A percentile compares a stretch with the other conserved stretches of the same genome.
Evolutionary conservation across 2,888 invertebrate species (phyloP).

Genomic region (Lepidocyrtinus sp.): DNA sequence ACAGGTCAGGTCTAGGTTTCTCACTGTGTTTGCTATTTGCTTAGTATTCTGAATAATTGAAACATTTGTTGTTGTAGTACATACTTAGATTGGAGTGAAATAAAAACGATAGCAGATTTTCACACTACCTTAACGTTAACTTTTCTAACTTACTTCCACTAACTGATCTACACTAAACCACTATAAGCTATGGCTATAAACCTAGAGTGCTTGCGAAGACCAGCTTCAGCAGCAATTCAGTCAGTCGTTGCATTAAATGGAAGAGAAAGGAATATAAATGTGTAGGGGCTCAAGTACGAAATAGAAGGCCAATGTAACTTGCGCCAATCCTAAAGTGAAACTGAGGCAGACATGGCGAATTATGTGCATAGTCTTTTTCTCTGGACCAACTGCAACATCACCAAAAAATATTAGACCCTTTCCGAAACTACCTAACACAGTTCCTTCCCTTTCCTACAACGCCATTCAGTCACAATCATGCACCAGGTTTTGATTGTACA

Average conservation of each 20-base stretch:
- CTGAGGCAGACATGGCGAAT: constrained; percentile 40
- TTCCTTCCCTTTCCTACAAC: not conserved
- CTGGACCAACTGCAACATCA: constrained; percentile 24
- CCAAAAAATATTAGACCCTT: constrained; percentile 4
- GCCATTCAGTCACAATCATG: too few relatives aligned
- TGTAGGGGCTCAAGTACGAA: not conserved
- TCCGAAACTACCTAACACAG: not conserved
- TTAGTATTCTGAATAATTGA: too few relatives aligned
- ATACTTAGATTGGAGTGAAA: too few relatives aligned
- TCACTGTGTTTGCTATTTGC: too few relatives aligned
- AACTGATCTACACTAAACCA: constrained; percentile 19
- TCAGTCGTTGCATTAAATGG: constrained; percentile 42
- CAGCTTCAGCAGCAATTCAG: constrained; percentile 8
- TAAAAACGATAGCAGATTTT: constrained; percentile 16
- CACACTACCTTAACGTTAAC: not conserved
- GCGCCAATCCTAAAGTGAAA: constrained; percentile 37
- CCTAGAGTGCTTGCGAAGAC: constrained; percentile 9
- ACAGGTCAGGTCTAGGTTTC: too few relatives aligned
- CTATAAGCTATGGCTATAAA: constrained; percentile 12
- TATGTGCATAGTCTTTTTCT: constrained; percentile 41
- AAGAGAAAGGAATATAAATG: constrained; percentile 11
- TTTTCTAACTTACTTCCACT: constrained; percentile 1
- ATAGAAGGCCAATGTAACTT: constrained; percentile 27
- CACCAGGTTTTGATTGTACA: not conserved
- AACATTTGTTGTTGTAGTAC: too few relatives aligned